Base-by-base conservation (phyloP, 2,888 invertebrate species). In the Neria commutata region DNA sequence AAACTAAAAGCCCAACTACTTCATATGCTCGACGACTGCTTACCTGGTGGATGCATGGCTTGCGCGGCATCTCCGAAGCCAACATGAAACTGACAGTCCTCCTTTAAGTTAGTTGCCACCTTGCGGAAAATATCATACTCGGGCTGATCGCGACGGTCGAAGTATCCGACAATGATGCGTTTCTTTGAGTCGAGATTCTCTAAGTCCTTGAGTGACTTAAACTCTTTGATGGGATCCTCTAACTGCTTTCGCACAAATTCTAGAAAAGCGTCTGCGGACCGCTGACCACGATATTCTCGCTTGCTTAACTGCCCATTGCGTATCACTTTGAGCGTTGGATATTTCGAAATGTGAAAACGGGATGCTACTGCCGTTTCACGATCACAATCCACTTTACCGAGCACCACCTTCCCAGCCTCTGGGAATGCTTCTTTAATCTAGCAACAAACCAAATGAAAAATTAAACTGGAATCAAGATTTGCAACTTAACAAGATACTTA, bases 361-460 rank as follows among this genome's bases (percentile, higher is more conserved):
- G 91, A 88, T 2, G 98, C 92, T 58, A 98, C 86, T 19, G 74
- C 84, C 85, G 90, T 89, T 84, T 99, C 95, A 73, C 87, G 87
- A 83, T 99, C 99, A 84, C 98, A 98, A 83, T 99, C 98, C 6
- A 99, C 94, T 85, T 96, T 96, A 46, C 92, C 98, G 86, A 98
- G 90, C 6, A 95, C 91, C 10, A 98, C 94, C 81, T 88, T 90
- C 11, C 95, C 94, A 16, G 87, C 80, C 60, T 91, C 89, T 52
- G 94, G 91, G 74, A 91, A 93, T 66, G 88, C 89, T 74, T 87
- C 87, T 29, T 85, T 82, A 10, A 80, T 75, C 82, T 82, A n/a
- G n/a, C n/a, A n/a, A n/a, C n/a, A n/a, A n/a, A n/a, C n/a, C n/a
- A n/a, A n/a, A n/a, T n/a, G 58, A 3, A 62, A 58, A 29, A 21